Evolutionary conservation across 2,797 vertebrate species (phyloP).

Genomic region (Molossus alvarezi): DNA sequence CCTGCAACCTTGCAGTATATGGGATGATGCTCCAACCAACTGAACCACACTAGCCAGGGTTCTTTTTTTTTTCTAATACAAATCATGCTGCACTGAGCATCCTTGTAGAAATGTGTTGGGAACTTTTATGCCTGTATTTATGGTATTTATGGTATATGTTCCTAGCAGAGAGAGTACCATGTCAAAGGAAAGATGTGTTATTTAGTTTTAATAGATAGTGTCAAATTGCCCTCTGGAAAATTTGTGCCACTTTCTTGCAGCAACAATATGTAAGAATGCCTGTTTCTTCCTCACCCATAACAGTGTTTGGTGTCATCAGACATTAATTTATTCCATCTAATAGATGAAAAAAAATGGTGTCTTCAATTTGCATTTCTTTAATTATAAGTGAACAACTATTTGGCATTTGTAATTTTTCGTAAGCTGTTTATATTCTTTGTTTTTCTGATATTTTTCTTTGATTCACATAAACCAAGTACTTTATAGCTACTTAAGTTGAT

Average conservation of each 20-base stretch:
- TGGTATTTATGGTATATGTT: not conserved
- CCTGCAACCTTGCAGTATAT: not conserved
- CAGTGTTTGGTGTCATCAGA: slow-evolving; percentile 31
- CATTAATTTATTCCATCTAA: not conserved
- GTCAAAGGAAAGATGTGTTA: slow-evolving; percentile 1
- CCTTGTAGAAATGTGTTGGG: not conserved
- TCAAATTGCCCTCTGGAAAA: not conserved
- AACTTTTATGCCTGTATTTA: slow-evolving; percentile 5
- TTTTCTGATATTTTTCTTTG: not conserved
- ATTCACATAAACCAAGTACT: slow-evolving; percentile 27
- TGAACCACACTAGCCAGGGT: not conserved
- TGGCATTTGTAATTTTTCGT: slow-evolving; percentile 43
- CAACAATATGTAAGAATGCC: not conserved
- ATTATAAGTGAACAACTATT: slow-evolving; percentile 8
- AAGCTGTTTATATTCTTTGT: slow-evolving; percentile 14
- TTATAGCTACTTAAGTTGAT: slow-evolving; percentile 44
- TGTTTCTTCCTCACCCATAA: not conserved
- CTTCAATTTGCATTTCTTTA: slow-evolving; percentile 49
- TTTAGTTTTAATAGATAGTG: slow-evolving; percentile 37
- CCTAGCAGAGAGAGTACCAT: slow-evolving; percentile 50
- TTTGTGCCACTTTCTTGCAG: not conserved
- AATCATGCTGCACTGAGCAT: not conserved
- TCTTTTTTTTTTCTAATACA: not conserved
- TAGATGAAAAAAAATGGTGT: slow-evolving; percentile 23
- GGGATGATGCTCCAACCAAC: not conserved